These are phyloP conservation scores for Atractosteus spatula DNA, from an alignment of 2,113 vertebrate species.

Conservation along the genomic window DNA sequence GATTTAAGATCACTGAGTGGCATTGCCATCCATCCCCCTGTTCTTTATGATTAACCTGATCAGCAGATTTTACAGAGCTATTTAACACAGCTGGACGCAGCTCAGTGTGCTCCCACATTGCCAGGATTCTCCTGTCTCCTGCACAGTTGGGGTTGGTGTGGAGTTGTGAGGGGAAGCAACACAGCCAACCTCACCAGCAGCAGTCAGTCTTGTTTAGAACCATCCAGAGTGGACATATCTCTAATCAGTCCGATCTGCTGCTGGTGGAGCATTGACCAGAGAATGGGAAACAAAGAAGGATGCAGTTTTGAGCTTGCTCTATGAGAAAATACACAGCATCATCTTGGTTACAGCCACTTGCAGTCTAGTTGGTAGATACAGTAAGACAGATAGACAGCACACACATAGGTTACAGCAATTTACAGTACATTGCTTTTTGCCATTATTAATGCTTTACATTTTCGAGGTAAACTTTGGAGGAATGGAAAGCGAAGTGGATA, in stretches of 20 bases:
- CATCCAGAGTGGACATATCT: conserved; percentile 11
- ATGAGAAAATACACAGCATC: too few species aligned
- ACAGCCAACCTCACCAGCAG: not conserved
- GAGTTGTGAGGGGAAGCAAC: conserved; percentile 9
- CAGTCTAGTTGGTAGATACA: not conserved
- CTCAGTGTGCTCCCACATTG: not conserved
- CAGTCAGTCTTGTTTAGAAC: conserved; percentile 9
- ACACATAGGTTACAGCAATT: not conserved
- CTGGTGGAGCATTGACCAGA: not conserved
- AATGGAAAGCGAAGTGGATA: too few species aligned
- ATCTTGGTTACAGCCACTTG: too few species aligned
- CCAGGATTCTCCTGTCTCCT: not conserved
- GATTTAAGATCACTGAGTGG: too few species aligned
- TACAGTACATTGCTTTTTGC: too few species aligned
- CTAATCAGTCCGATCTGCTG: conserved; percentile 17
- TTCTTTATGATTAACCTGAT: too few species aligned
- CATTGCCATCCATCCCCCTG: not conserved
- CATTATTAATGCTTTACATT: too few species aligned
- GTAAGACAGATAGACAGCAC: not conserved
- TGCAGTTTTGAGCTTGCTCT: too few species aligned
- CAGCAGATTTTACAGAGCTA: too few species aligned
- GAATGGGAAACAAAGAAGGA: too few species aligned
- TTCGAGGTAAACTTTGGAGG: too few species aligned
- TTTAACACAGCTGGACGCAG: not conserved
- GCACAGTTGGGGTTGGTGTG: not conserved